Evolutionary conservation across 2,113 vertebrate genomes (phyloP).

Genomic region (Chlorodrepanis virens): DNA sequence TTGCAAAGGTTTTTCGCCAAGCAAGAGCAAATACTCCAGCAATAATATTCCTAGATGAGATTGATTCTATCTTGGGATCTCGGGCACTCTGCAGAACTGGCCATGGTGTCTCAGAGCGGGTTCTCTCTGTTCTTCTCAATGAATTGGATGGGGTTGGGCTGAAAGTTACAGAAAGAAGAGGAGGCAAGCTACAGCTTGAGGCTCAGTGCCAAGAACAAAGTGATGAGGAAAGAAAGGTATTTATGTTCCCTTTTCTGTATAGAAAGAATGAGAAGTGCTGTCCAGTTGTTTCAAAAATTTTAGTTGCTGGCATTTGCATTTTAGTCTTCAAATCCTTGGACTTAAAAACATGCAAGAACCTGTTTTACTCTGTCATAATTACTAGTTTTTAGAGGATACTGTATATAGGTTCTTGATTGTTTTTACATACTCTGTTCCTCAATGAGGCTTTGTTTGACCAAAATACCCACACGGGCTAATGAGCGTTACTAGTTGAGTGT

Average conservation of each 20-base stretch:
- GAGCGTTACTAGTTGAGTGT: not conserved
- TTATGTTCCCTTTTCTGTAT: not conserved
- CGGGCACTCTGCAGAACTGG: conserved; percentile 67
- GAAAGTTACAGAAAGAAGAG: conserved; percentile 85
- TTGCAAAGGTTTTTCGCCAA: conserved; percentile 85
- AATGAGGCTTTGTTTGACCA: not conserved
- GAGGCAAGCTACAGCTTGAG: conserved; percentile 60
- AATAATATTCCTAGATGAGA: conserved; percentile 94
- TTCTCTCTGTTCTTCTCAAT: conserved; percentile 92
- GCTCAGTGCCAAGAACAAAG: conserved; percentile 65
- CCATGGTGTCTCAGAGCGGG: conserved; percentile 79
- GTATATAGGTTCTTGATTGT: not conserved
- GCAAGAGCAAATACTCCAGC: conserved; percentile 90
- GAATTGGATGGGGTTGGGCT: conserved; percentile 93
- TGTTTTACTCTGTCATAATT: not conserved
- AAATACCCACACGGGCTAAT: not conserved
- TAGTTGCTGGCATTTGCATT: not conserved
- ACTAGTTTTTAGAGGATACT: not conserved
- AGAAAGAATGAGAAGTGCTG: not conserved
- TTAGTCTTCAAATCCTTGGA: not conserved
- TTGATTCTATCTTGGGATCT: conserved; percentile 89
- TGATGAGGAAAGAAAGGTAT: conserved; percentile 69
- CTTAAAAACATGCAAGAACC: not conserved
- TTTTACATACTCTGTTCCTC: not conserved
- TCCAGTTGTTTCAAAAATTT: not conserved